Evolutionary conservation across 1,140 invertebrate genomes (phyloP), one percentile per base, ranked within the genome.

Genomic region (Drosophila prosaltans): DNA sequence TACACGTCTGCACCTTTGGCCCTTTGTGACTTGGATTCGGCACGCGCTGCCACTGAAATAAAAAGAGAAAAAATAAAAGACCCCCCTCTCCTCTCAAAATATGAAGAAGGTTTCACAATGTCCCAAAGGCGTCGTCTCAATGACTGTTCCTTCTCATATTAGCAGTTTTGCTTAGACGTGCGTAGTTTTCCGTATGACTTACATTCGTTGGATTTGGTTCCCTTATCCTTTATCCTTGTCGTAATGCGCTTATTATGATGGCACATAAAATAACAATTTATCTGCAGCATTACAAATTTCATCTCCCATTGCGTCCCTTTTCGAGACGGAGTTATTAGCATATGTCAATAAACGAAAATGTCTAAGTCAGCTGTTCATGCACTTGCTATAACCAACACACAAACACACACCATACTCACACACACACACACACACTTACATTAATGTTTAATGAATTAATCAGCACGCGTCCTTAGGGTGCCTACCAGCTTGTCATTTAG

Each of bases 251-350:
- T 89, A 89, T 89, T 89, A 89, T 88, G 81, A 78, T 89, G 81
- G 74, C 84, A 89, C 84, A 89, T 89, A 89, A 89, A 89, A 89
- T 89, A 89, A 89, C 84, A 89, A 89, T 89, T 89, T 89, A 89
- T 80, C 67, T 83, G 61, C 78, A 82, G 80, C 81, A 89, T 89
- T 89, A 89, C 84, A 69, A 81, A 88, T 75, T 83, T 83, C 75
- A 66, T 69, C 60, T 63, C 60, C 66, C 65, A 68, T 58, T 43
- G 65, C 64, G 70, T 70, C 74, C 59, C 48, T 72, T 77, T 77
- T n/a, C 7, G 11, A 58, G 30, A 51, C 45, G 45, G 21, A 41
- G 40, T 64, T 57, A 67, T 67, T 26, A 43, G 75, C 75, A 79
- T 84, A 83, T 88, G 84, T 70, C 65, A 66, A 62, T 24, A 16